These are phyloP conservation scores for Chloroceryle aenea DNA, from an alignment of 2,113 vertebrate genomes.

Conservation along the genomic window DNA sequence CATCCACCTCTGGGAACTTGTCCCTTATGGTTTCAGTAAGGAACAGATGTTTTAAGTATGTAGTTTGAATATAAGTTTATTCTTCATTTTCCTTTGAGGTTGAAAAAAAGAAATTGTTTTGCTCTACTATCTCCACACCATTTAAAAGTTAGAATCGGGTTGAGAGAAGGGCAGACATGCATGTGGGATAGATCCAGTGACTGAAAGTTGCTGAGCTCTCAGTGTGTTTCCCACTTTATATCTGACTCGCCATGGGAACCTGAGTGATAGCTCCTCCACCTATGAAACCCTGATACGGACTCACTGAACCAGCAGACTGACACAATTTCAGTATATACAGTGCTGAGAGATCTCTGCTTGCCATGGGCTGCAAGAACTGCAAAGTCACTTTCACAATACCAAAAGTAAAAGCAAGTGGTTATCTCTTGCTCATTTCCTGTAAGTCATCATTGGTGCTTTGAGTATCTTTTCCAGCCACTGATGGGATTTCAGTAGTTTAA, in stretches of 20 bases:
- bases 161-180: neutral
- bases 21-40: neutral
- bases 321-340: neutral
- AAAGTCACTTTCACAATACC: neutral
- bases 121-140: neutral
- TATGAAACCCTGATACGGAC: neutral
- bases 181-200: neutral
- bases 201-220: neutral
- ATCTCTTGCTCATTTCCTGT: neutral
- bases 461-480: neutral
- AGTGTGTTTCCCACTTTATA: neutral
- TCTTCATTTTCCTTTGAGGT: neutral
- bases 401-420: neutral
- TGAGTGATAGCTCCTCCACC: neutral
- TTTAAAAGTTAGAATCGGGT: neutral
- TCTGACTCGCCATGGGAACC: neutral
- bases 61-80: neutral
- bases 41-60: neutral
- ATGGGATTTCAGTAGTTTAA: neutral
- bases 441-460: neutral
- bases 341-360: neutral
- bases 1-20: neutral
- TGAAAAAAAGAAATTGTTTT: neutral
- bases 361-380: neutral
- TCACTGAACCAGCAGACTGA: neutral